Percentiles rank a stretch among this genome's conserved stretches.
Conservation (phyloP, 2,797 vertebrate genomes). For the Hemitrygon akajei region DNA sequence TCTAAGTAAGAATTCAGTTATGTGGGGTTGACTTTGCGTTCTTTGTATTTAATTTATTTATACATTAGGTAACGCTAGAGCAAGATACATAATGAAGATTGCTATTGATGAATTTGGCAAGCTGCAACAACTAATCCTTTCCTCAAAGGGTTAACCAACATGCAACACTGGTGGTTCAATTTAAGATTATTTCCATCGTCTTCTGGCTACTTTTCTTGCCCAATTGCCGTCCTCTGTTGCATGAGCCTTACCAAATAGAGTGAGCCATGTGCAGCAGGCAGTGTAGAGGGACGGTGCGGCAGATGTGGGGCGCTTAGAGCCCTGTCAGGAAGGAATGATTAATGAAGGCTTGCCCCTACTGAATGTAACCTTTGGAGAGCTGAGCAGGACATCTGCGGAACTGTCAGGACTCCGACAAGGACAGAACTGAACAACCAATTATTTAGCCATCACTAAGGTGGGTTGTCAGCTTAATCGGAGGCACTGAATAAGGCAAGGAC, state of each 20-base stretch:
- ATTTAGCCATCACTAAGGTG: conserved; percentile 99
- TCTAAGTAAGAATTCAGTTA: background rate
- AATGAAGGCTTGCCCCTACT: conserved; percentile 97
- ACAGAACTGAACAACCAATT: conserved; percentile 99
- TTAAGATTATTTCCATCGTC: conserved; percentile 5
- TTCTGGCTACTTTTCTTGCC: background rate
- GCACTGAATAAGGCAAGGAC: conserved; percentile 99
- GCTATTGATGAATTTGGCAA: background rate
- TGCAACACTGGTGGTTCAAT: background rate
- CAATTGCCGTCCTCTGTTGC: background rate
- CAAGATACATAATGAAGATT: background rate
- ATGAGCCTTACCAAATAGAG: conserved; percentile 17
- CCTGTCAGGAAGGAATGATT: conserved; percentile 99
- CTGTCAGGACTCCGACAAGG: conserved; percentile 99
- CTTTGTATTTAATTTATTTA: background rate
- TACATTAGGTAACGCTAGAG: background rate
- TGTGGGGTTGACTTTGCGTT: background rate
- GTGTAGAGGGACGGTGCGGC: conserved; percentile 75
- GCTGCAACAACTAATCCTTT: background rate
- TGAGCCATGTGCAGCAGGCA: conserved; percentile 17
- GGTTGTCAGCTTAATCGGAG: conserved; percentile 99
- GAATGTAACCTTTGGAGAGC: conserved; percentile 99
- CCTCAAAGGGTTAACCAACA: background rate
- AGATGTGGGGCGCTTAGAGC: conserved; percentile 93
- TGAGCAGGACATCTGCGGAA: conserved; percentile 99